Evolutionary conservation across 1,140 invertebrate species (phyloP).

Genomic region (Achatina immaculata): DNA sequence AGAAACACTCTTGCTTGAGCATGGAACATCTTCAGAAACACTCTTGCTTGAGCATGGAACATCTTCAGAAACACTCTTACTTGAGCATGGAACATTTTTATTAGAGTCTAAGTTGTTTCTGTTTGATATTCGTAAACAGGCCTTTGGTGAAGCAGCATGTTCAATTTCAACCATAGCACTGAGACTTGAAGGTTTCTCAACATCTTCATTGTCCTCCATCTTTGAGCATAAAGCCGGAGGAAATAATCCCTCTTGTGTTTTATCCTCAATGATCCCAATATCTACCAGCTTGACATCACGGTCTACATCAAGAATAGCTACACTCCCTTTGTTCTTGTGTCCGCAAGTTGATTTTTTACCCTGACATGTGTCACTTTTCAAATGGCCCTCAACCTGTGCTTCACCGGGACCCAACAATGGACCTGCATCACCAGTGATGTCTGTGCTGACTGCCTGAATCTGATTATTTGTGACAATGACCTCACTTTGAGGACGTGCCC

Average conservation of each 20-base stretch:
- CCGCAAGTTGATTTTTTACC: background rate
- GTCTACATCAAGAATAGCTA: background rate
- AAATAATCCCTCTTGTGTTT: background rate
- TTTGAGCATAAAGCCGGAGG: background rate
- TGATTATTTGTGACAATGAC: conserved; percentile 20
- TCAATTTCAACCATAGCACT: background rate
- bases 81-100: background rate
- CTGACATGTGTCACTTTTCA: background rate
- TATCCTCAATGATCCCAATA: background rate
- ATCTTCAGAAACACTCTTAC: background rate
- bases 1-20: background rate
- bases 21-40: background rate
- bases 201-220: background rate
- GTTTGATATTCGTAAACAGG: too few species aligned
- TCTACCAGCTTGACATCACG: background rate
- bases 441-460: background rate
- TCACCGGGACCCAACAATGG: background rate
- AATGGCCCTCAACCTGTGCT: background rate
- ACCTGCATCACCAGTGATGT: background rate
- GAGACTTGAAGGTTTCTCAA: background rate
- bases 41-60: background rate
- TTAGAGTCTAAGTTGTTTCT: too few species aligned
- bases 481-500: background rate
- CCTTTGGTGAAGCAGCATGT: background rate
- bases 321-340: background rate